Percentiles rank a stretch among this genome's conserved stretches.
Evolutionary conservation across 2,113 vertebrate genomes (phyloP).

Genomic region (Mastomys coucha): DNA sequence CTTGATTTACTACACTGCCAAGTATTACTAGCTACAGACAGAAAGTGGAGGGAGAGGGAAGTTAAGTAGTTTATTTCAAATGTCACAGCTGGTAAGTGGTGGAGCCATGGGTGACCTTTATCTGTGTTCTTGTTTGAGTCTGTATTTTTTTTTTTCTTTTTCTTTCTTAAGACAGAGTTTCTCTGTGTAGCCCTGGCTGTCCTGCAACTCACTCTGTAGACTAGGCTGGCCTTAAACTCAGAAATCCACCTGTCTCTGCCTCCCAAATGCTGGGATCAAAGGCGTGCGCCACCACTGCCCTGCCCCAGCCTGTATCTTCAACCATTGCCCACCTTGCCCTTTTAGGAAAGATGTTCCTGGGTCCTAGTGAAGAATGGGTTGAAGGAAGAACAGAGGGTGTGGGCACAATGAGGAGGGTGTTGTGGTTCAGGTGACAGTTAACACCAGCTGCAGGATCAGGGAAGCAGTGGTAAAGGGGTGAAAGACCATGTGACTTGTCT

Average conservation of each 20-base stretch:
- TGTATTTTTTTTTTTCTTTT: neutral
- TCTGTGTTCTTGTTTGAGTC: neutral
- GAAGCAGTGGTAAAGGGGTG: too few species aligned
- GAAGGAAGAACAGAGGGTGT: neutral
- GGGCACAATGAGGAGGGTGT: neutral
- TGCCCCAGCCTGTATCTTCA: neutral
- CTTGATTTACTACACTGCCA: neutral
- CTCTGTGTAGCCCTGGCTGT: neutral
- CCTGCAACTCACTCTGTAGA: neutral
- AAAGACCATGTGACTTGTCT: neutral
- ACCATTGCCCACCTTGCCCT: neutral
- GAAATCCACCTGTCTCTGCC: neutral
- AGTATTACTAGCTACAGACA: neutral
- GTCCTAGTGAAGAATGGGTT: neutral
- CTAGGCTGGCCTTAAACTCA: neutral
- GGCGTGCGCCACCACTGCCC: too few species aligned
- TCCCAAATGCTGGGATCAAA: neutral
- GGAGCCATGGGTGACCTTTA: neutral
- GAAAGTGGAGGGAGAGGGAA: neutral
- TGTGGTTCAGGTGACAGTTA: neutral
- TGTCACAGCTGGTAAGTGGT: neutral
- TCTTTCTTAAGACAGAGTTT: neutral
- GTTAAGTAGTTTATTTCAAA: neutral
- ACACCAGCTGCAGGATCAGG: accelerated
- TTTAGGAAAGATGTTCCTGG: neutral